A percentile compares a stretch with the other conserved stretches of the same genome.
These are phyloP conservation scores for Acanthosoma haemorrhoidale DNA, from an alignment of 2,888 invertebrate genomes.

Conservation along the genomic window DNA sequence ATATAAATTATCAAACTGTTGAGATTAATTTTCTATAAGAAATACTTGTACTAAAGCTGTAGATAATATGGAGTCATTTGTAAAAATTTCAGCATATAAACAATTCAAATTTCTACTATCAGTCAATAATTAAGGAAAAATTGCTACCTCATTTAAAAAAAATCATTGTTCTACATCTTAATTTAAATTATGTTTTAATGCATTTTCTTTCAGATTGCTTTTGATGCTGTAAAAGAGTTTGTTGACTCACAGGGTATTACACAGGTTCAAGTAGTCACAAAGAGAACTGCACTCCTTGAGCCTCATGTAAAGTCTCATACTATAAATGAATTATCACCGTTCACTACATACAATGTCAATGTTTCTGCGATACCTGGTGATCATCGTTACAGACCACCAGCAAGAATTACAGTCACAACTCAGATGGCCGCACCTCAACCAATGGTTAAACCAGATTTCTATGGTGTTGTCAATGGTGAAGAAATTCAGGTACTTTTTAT, in stretches of 20 bases:
- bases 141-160: no score
- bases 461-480: conserved; percentile 80
- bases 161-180: not conserved
- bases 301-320: conserved; percentile 66
- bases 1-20: no score
- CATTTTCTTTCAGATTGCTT: conserved; percentile 59
- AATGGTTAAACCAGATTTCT: conserved; percentile 92
- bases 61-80: no score
- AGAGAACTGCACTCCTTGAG: conserved; percentile 65
- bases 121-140: no score
- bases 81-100: no score
- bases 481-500: conserved; percentile 59
- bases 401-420: conserved; percentile 88
- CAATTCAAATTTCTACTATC: no score
- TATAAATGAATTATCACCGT: conserved; percentile 83
- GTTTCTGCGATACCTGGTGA: conserved; percentile 44
- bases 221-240: conserved; percentile 88
- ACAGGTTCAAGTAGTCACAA: conserved; percentile 75
- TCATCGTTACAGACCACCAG: conserved; percentile 69
- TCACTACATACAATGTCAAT: conserved; percentile 91
- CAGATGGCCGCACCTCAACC: conserved; percentile 97
- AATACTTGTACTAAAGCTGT: no score
- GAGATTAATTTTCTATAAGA: no score
- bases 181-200: conserved; percentile 27
- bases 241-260: conserved; percentile 90